Conservation (phyloP, 1,140 invertebrate genomes). For the Drosophila repleta region DNA sequence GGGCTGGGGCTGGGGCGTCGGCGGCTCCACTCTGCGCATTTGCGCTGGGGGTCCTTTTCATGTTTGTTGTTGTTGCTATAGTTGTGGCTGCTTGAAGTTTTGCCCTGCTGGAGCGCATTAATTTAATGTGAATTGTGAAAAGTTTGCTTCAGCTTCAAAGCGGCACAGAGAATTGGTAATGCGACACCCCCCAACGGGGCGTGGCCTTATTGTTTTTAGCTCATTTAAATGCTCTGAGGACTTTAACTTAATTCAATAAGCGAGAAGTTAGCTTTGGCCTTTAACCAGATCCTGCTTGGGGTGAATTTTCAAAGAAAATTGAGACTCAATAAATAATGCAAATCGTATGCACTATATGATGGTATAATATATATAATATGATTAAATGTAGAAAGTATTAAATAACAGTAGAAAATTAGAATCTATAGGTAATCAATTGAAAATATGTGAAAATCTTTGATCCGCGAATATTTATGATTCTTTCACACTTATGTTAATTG, state of each 20-base stretch:
- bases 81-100: slow-evolving; percentile 19
- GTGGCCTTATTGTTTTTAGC: slow-evolving; percentile 14
- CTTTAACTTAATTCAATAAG: slow-evolving; percentile 22
- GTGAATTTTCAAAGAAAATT: too few relatives aligned
- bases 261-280: slow-evolving; percentile 19
- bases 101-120: slow-evolving; percentile 34
- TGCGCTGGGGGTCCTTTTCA: slow-evolving; percentile 12
- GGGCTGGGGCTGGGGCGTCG: too few relatives aligned
- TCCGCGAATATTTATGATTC: too few relatives aligned
- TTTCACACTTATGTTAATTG: too few relatives aligned
- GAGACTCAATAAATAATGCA: too few relatives aligned
- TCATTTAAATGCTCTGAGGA: slow-evolving; percentile 15
- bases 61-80: slow-evolving; percentile 26
- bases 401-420: too few relatives aligned
- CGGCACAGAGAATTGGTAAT: background rate
- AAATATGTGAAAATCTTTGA: too few relatives aligned
- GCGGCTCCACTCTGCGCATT: background rate
- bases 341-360: too few relatives aligned
- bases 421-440: too few relatives aligned
- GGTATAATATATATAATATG: too few relatives aligned
- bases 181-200: slow-evolving; percentile 21
- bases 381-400: too few relatives aligned
- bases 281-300: background rate
- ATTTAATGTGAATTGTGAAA: slow-evolving; percentile 55
- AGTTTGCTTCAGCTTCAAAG: slow-evolving; percentile 24